Base-by-base conservation (phyloP, 2,888 invertebrate genomes). In the Fragum fragum region DNA sequence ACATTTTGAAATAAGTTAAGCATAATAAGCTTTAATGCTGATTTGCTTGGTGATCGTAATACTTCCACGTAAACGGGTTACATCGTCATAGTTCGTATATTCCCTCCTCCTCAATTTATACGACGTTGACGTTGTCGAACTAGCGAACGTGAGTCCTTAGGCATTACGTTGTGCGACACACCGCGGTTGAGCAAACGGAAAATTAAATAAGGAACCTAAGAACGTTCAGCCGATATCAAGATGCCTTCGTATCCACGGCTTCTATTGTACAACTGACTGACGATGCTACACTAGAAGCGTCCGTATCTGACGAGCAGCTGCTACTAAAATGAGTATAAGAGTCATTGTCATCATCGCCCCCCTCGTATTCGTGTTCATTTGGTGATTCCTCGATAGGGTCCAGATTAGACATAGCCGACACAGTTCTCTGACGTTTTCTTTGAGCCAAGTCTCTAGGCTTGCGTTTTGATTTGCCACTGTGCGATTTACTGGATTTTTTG, bases 341-440 rank as follows among this genome's bases (percentile, higher is more conserved):
- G 32, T 85, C 85, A 42, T 78, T 81, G 26, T 87, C 88, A 21
- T 87, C 88, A 36, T 89, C 90, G 16, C 85, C 85, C n/a, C 87
- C 89, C 18, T 89, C 89, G 36, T 89, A 90, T 18, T 91, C 90
- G 47, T 92, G 90, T 79, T 92, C 92, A 63, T 92, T 91, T n/a
- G 92, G 92, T 42, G 90, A 90, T 76, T 92, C 92, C 83, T 90
- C 89, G 55, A 92, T 92, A 7, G 92, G 92, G 80, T 92, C 92
- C 84, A 92, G 82, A 81, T 92, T 92, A 11, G 92, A 92, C 90
- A 91, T 91, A 32, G 90, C 89, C 0, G 92, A 92, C 29, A 92
- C 89, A 1, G 91, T 92, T 72, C 92, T 88, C 77, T 92, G 92
- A 9, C 92, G 85, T 83, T 92, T 92, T 77, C 91, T 87, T 73